Evolutionary conservation across 2,797 vertebrate genomes (phyloP), one percentile per base, ranked within the genome.

Genomic region (Macropodus opercularis): DNA sequence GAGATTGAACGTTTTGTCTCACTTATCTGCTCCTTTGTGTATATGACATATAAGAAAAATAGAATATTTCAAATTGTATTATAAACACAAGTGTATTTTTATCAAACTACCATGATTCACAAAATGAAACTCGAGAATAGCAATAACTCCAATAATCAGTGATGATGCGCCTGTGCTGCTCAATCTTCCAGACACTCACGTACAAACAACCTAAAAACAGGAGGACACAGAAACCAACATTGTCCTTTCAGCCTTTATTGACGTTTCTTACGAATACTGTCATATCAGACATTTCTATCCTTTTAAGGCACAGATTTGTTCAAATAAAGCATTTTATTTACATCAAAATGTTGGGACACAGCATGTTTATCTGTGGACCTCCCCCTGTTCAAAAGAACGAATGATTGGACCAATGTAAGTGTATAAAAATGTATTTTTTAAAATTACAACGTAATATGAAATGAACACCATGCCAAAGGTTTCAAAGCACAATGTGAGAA

Each of bases 241-340:
- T 63, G 55, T 81, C 64, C 42, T 82, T 80, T 84, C 61, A 40
- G 56, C 61, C 56, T 89, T 88, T 88, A 90, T 87, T 90, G 53
- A 81, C 47, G 8, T 55, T 75, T 80, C 68, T 77, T 60, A 74
- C 77, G 75, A 90, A 86, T 88, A 85, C 81, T 82, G 76, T 86
- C 67, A 74, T 64, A 63, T 74, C 62, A 79, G 66, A 88, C 75
- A 71, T 64, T 65, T 79, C 62, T 32, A 56, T 74, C 79, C 70
- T 58, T 72, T 61, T 75, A 91, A 92, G 91, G 91, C 90, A 92
- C 91, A 85, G 55, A 69, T 86, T 87, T 88, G 81, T 85, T 87
- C 77, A 79, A 63, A 75, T 70, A 80, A 85, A 85, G 85, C 66
- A 81, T 79, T 40, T 68, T 79, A 83, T 84, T 83, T 87, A 85